Evolutionary conservation across 2,113 vertebrate genomes (phyloP).

Genomic region (Prietella phreatophila): DNA sequence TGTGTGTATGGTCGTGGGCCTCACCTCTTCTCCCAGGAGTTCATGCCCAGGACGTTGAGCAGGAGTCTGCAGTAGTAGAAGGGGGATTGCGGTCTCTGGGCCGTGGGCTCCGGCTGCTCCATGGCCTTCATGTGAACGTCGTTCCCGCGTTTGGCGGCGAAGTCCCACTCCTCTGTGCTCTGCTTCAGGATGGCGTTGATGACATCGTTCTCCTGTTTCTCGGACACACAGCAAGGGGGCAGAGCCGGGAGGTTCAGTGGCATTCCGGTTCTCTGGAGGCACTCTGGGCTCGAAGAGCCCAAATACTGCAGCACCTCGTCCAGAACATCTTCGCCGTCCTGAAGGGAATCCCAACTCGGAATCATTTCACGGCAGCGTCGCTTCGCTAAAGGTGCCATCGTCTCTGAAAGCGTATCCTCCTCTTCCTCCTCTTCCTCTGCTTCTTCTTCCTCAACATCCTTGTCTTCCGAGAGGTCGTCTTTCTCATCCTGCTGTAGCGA

Average conservation of each 20-base stretch:
- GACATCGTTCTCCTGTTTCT: conserved; percentile 98
- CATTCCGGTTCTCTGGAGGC: conserved; percentile 85
- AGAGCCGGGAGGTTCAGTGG: conserved; percentile 93
- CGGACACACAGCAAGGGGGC: conserved; percentile 90
- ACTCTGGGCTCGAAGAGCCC: conserved; percentile 90
- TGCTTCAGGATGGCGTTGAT: conserved; percentile 98
- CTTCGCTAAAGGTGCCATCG: conserved; percentile 79
- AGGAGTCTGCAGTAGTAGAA: conserved; percentile 98
- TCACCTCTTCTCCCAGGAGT: conserved; percentile 99
- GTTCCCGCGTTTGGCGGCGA: conserved; percentile 84
- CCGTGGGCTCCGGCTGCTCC: conserved; percentile 84
- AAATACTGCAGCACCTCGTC: conserved; percentile 96
- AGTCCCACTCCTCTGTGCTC: conserved; percentile 89
- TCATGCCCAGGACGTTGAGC: conserved; percentile 97
- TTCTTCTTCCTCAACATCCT: conserved; percentile 25
- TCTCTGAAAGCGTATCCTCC: conserved; percentile 75
- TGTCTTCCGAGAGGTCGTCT: conserved; percentile 44
- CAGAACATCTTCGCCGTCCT: conserved; percentile 89
- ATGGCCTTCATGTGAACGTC: conserved; percentile 89
- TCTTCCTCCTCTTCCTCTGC: conserved; percentile 59
- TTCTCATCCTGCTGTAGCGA: conserved; percentile 51
- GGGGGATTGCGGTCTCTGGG: conserved; percentile 88
- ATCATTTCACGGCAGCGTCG: conserved; percentile 86
- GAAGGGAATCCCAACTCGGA: conserved; percentile 90
- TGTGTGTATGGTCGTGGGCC: neutral